These are phyloP conservation scores for Andrena trimmerana DNA, from an alignment of 2,888 invertebrate species.

Conservation along the genomic window DNA sequence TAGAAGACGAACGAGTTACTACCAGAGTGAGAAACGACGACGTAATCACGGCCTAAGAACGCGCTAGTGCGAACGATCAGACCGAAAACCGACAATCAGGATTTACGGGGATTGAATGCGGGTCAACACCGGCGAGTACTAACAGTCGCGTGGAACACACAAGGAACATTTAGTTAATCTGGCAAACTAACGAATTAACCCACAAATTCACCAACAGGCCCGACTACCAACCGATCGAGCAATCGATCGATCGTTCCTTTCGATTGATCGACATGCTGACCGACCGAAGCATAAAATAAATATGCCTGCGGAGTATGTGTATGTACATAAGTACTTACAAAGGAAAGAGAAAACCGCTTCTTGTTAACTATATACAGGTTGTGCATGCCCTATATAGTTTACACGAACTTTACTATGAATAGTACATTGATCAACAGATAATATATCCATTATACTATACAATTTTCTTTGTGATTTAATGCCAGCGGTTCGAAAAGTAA, in stretches of 20 bases:
- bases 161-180: background rate
- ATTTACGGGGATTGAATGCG: background rate
- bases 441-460: too few relatives aligned
- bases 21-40: slow-evolving; percentile 28
- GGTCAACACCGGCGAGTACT: background rate
- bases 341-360: too few relatives aligned
- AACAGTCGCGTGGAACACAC: background rate
- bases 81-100: background rate
- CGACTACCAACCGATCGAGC: slow-evolving; percentile 21
- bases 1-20: slow-evolving; percentile 40
- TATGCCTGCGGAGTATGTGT: too few relatives aligned
- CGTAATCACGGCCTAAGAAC: background rate
- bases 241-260: slow-evolving; percentile 28
- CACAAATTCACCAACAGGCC: slow-evolving; percentile 31
- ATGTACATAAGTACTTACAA: too few relatives aligned
- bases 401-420: too few relatives aligned
- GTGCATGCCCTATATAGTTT: too few relatives aligned
- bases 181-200: slow-evolving; percentile 19
- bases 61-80: background rate
- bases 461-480: too few relatives aligned
- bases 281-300: slow-evolving; percentile 14
- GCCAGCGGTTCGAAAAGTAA: too few relatives aligned
- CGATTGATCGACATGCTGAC: slow-evolving; percentile 30
- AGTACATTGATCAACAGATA: too few relatives aligned
- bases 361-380: too few relatives aligned